Evolutionary conservation across 1,140 invertebrate genomes (phyloP), one percentile per base, ranked within the genome.

Genomic region (Plutomurus gul): DNA sequence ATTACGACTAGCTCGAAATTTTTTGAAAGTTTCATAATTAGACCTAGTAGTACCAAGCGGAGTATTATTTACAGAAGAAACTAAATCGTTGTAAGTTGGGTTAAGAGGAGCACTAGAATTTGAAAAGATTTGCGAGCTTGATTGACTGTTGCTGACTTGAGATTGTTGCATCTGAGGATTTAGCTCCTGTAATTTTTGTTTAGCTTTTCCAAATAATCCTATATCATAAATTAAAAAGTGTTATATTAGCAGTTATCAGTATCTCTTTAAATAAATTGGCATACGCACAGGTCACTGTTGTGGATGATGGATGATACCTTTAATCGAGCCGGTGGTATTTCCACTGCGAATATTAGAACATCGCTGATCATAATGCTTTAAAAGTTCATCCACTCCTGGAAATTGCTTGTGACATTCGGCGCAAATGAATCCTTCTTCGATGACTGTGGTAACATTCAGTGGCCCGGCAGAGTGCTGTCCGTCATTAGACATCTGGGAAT

Each of bases 1-100:
- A 78, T 98, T 88, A 82, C 91, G 88, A 3, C 88, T 86, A 84
- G 92, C 91, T 84, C 93, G 87, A 77, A 94, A 88, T 37, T 90
- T 89, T 86, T 93, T 93, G 86, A 96, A 98, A 85, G 92, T 91
- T 72, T 92, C 90, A 11, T 92, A 93, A 83, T 95, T 92, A 78
- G 88, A 91, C 81, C 70, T 39, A 16, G 36, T 72, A 16, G 37
- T 40, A 18, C 70, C 70, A 8, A 43, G 13, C 8, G 36, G 36
- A 25, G 18, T 25, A 40, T 39, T 72, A 30, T 37, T 43, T 1
- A 18, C 30, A 20, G 27, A 33, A 40, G 39, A 20, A 22, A 40
- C 18, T 20, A 39, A 72, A 72, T 72, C 70, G 18, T 72, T 40
- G 25, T 72, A 72, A 20, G 70, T 72, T 22, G 70, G 36, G 16